Conservation (phyloP, 2,888 invertebrate species). For the Acholoe squamosa region DNA sequence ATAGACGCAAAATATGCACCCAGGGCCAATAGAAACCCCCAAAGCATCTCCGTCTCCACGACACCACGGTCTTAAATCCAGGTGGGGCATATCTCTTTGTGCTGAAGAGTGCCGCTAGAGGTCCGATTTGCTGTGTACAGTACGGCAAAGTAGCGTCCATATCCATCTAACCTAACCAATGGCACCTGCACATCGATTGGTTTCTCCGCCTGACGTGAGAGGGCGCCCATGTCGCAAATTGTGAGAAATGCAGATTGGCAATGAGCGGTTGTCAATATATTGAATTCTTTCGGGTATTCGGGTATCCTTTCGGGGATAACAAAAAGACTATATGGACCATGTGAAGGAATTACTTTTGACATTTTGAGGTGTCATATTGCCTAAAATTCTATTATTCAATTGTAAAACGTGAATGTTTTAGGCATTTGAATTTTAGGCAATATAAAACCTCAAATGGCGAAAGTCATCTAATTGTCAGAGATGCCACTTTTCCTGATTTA, state of each 20-base stretch:
- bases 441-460: no score
- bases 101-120: not conserved
- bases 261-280: constrained; percentile 1
- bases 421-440: no score
- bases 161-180: not conserved
- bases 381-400: no score
- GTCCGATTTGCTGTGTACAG: not conserved
- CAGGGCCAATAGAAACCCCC: not conserved
- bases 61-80: not conserved
- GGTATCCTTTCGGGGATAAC: no score
- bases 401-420: no score
- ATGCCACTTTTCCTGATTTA: no score
- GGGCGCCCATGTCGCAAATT: not conserved
- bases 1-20: no score
- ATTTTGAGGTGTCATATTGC: no score
- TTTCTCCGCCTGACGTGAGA: not conserved
- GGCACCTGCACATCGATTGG: not conserved
- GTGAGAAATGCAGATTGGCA: not conserved
- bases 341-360: no score
- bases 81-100: not conserved
- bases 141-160: constrained; percentile 4
- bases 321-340: no score
- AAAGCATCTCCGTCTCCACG: not conserved
- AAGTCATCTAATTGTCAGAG: no score
- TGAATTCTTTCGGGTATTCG: not conserved